These are phyloP conservation scores for Apamea crenata DNA, from an alignment of 2,888 invertebrate genomes.

Conservation along the genomic window DNA sequence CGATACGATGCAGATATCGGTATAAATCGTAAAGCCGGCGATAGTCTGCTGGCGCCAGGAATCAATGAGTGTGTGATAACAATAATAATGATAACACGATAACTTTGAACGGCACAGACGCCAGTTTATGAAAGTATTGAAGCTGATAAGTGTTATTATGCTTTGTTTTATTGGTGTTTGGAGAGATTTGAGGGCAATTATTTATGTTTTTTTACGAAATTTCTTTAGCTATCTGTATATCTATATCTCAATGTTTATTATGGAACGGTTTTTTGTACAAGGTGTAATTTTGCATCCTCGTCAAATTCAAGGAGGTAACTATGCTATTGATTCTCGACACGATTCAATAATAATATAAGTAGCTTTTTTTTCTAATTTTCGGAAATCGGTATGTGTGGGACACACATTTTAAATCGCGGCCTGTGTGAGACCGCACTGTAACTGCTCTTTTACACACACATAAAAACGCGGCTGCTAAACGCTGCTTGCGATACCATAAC, in stretches of 20 bases:
- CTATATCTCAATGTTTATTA: not conserved
- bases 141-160: constrained; percentile 56
- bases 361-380: no score
- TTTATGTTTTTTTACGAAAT: not conserved
- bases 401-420: no score
- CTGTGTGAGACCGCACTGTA: no score
- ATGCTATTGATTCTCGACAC: no score
- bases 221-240: not conserved
- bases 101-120: constrained; percentile 66
- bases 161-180: constrained; percentile 28
- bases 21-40: constrained; percentile 52
- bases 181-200: not conserved
- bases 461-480: no score
- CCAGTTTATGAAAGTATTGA: constrained; percentile 59
- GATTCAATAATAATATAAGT: no score
- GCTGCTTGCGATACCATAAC: no score
- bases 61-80: constrained; percentile 71
- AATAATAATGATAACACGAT: constrained; percentile 69
- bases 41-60: constrained; percentile 72
- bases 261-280: not conserved
- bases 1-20: constrained; percentile 49
- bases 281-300: no score
- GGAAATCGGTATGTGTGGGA: no score
- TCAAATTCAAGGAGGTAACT: no score
- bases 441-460: no score